phyloP scores from a whole-genome alignment of 2,888 invertebrate species.

The Apodemia duryi region DNA sequence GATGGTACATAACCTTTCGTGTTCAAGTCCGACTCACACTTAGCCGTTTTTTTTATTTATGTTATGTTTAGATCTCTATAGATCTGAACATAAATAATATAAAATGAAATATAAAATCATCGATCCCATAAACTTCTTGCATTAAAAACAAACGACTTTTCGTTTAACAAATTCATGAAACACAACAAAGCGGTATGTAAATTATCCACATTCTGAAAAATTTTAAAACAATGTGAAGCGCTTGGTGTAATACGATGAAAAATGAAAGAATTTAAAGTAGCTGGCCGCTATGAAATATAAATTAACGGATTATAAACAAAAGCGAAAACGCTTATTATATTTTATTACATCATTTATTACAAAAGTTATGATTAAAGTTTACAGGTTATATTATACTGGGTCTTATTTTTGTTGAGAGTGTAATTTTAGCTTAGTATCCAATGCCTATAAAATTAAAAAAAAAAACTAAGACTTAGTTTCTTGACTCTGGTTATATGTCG shows the following conservation, averaged over 20 bases:
- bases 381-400: not conserved
- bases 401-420: not conserved
- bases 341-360: constrained; percentile 4
- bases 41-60: no score
- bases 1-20: no score
- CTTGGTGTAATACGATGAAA: constrained; percentile 56
- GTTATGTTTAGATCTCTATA: no score
- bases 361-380: not conserved
- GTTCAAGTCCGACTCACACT: no score
- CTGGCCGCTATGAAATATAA: constrained; percentile 49
- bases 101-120: constrained; percentile 18
- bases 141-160: constrained; percentile 47
- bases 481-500: no score
- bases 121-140: constrained; percentile 44
- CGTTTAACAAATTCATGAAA: constrained; percentile 57
- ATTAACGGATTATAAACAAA: constrained; percentile 15
- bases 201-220: constrained; percentile 59
- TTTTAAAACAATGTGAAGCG: constrained; percentile 61
- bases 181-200: constrained; percentile 54
- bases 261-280: constrained; percentile 59
- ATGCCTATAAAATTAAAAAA: no score
- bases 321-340: not conserved
- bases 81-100: no score
- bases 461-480: no score
- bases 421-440: no score